Evolutionary conservation across 2,888 invertebrate genomes (phyloP).

Genomic region (Phortica magna): DNA sequence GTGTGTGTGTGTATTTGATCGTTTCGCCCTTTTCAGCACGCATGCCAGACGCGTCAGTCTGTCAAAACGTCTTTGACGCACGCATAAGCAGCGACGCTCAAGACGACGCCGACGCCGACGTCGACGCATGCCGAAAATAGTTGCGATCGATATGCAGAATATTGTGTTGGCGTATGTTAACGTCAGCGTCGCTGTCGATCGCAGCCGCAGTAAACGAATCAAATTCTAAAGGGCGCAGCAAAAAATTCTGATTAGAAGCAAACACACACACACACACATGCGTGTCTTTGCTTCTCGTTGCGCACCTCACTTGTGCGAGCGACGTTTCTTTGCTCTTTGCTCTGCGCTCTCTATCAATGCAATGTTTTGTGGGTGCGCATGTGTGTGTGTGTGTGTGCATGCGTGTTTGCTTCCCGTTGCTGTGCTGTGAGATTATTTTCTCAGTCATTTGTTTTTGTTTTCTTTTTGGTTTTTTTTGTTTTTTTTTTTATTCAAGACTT

Average conservation of each 20-base stretch:
- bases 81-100: neutral
- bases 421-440: slow-evolving; percentile 66
- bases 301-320: neutral
- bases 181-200: neutral
- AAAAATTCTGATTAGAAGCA: slow-evolving; percentile 17
- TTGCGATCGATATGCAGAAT: neutral
- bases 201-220: neutral
- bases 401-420: slow-evolving; percentile 49
- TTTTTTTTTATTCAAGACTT: slow-evolving; percentile 56
- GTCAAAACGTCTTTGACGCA: neutral
- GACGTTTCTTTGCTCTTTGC: neutral
- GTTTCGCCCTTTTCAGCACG: slow-evolving; percentile 20
- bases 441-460: slow-evolving; percentile 51
- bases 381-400: slow-evolving; percentile 23
- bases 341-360: neutral
- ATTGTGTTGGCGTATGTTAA: neutral
- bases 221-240: slow-evolving; percentile 18
- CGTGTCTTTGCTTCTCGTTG: slow-evolving; percentile 28
- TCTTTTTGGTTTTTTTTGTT: slow-evolving; percentile 51
- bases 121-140: slow-evolving; percentile 14
- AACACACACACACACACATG: neutral
- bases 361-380: neutral
- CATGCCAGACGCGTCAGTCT: slow-evolving; percentile 16
- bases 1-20: slow-evolving; percentile 13
- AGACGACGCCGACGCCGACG: no score